Conservation (phyloP, 2,797 vertebrate genomes). For the Luscinia luscinia region DNA sequence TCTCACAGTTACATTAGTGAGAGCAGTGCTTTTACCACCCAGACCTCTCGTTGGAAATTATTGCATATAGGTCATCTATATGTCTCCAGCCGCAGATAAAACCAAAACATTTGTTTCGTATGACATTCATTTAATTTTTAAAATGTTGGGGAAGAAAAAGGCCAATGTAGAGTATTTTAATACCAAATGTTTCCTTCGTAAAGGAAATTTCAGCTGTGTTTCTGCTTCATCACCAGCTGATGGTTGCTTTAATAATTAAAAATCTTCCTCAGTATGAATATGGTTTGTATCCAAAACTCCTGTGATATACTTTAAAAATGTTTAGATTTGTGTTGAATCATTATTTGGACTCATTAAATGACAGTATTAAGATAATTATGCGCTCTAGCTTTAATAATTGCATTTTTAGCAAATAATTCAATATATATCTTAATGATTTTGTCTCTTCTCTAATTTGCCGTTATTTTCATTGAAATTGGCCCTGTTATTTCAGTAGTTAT, state of each 20-base stretch:
- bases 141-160: background rate
- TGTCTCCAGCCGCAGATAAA: background rate
- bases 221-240: background rate
- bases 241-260: background rate
- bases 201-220: background rate
- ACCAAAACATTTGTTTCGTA: background rate
- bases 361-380: background rate
- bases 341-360: background rate
- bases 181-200: background rate
- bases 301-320: background rate
- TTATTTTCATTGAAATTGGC: conserved; percentile 55
- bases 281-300: background rate
- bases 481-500: conserved; percentile 62
- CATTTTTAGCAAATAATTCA: background rate
- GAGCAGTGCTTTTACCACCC: background rate
- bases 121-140: background rate
- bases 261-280: background rate
- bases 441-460: conserved; percentile 59
- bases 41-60: background rate
- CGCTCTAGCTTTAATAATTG: background rate
- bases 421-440: conserved; percentile 11
- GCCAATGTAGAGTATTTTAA: background rate
- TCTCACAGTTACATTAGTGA: background rate
- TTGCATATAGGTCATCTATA: background rate
- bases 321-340: background rate